Base-by-base conservation (phyloP, 2,888 invertebrate genomes). In the Acanthosepion pharaonis region DNA sequence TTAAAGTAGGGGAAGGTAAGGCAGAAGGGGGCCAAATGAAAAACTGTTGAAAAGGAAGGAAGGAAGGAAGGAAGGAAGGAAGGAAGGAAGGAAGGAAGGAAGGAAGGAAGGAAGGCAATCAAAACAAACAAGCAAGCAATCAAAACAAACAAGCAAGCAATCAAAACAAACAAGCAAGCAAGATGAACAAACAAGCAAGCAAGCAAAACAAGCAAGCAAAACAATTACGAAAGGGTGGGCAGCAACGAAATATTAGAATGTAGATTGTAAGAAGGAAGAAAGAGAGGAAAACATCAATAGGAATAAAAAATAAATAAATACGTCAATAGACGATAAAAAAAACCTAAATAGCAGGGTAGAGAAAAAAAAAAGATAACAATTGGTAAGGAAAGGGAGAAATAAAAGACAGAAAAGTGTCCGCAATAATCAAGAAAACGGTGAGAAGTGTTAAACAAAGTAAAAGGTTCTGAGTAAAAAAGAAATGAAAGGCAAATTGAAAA, bases 391-490 rank as follows among this genome's bases (percentile, higher is more conserved):
- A 93, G 91, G 51, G 48, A 93, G 95, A 91, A 91, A 91, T 78
- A 93, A 91, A 91, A 55, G 55, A 25, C 59, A 94, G 93, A 91
- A 64, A 93, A 94, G 51, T 78, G 94, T n/a, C n/a, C 25, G 28
- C 20, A 92, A 25, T 59, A 33, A 9, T 5, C 25, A 64, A 28
- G 9, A 28, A 28, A 93, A 51, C 49, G 91, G 42, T 23, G 59
- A 42, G n/a, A 33, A 28, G 93, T 3, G 42, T 42, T 42, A 42
- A 42, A 42, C 0, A 94, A 59, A 33, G 42, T 42, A 23, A 33
- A 28, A 48, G 49, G n/a, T 25, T 11, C 5, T 51, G 33, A 33
- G 15, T 92, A 33, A 91, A 91, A 91, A 51, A 51, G 94, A n/a
- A 91, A 49, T 33, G 55, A 49, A 55, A 55, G 59, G 59, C 48